phyloP scores from a whole-genome alignment of 2,113 vertebrate genomes.

The Montifringilla adamsi region DNA sequence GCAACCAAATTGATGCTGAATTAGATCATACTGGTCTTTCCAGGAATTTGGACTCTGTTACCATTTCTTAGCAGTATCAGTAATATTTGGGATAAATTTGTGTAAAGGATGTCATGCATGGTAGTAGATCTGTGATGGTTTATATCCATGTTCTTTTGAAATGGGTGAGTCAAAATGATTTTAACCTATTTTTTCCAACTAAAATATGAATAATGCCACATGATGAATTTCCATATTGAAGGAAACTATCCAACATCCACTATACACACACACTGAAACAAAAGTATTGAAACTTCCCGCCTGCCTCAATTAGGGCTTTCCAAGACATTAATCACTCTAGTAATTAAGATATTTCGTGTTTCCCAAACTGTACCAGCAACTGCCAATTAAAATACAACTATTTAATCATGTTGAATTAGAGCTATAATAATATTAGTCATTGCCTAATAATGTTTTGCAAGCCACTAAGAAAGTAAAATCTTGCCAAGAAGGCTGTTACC shows the following conservation, averaged over 20 bases:
- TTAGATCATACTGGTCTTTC: background rate
- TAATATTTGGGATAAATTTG: background rate
- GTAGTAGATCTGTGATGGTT: background rate
- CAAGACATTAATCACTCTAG: background rate
- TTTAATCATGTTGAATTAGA: slow-evolving; percentile 35
- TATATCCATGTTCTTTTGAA: background rate
- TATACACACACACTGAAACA: background rate
- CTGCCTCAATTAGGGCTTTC: background rate
- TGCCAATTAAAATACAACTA: slow-evolving; percentile 21
- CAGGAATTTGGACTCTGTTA: background rate
- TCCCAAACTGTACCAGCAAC: background rate
- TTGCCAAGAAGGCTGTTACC: slow-evolving; percentile 33
- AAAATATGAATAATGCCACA: background rate
- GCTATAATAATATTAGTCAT: slow-evolving; percentile 36
- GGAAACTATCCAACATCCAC: background rate
- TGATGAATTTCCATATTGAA: background rate
- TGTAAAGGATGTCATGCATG: background rate
- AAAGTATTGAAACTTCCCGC: background rate
- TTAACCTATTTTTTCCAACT: background rate
- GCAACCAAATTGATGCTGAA: background rate
- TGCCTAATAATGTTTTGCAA: slow-evolving; percentile 8
- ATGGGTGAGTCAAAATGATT: background rate
- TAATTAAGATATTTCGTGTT: background rate
- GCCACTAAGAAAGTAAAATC: background rate
- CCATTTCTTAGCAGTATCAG: background rate